phyloP scores from a whole-genome alignment of 64 coral and sea anemone species.

The Astreopora myriophthalma region DNA sequence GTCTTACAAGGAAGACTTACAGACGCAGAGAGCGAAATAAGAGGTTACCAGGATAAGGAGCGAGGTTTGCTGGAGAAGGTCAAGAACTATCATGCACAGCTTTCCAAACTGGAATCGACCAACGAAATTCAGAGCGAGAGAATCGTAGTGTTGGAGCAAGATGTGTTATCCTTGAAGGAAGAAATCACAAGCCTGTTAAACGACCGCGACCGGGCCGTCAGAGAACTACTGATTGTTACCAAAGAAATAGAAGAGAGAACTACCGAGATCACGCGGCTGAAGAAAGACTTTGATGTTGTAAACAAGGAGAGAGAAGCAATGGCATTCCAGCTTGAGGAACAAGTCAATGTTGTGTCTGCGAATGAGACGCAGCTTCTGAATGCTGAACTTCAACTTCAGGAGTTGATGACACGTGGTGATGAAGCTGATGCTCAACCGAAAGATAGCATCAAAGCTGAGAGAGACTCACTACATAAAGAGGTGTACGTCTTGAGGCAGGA shows the following conservation, averaged over 20 bases:
- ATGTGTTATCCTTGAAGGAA: conserved; percentile 59
- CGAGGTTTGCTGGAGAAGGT: conserved; percentile 60
- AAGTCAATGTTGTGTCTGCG: conserved; percentile 52
- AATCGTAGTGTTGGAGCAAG: conserved; percentile 87
- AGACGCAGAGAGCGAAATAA: conserved; percentile 74
- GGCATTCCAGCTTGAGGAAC: conserved; percentile 85
- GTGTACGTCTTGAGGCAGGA: conserved; percentile 72
- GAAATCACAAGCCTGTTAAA: conserved; percentile 77
- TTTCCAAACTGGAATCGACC: conserved; percentile 86
- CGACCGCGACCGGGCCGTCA: conserved; percentile 67
- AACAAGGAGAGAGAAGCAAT: conserved; percentile 78
- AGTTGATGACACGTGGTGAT: conserved; percentile 73
- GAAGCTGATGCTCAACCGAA: conserved; percentile 63
- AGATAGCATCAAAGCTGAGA: conserved; percentile 75
- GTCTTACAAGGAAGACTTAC: conserved; percentile 71
- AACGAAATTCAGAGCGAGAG: conserved; percentile 81
- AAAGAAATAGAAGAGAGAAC: conserved; percentile 57
- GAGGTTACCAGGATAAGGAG: conserved; percentile 71
- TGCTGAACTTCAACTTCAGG: conserved; percentile 90
- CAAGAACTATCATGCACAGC: conserved; percentile 63
- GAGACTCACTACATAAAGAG: conserved; percentile 75
- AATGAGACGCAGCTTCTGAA: conserved; percentile 86
- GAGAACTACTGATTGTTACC: conserved; percentile 41
- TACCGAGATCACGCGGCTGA: conserved; percentile 58
- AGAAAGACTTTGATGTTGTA: conserved; percentile 75